Conservation (phyloP, 2,113 vertebrate genomes). For the Nettapus auritus region DNA sequence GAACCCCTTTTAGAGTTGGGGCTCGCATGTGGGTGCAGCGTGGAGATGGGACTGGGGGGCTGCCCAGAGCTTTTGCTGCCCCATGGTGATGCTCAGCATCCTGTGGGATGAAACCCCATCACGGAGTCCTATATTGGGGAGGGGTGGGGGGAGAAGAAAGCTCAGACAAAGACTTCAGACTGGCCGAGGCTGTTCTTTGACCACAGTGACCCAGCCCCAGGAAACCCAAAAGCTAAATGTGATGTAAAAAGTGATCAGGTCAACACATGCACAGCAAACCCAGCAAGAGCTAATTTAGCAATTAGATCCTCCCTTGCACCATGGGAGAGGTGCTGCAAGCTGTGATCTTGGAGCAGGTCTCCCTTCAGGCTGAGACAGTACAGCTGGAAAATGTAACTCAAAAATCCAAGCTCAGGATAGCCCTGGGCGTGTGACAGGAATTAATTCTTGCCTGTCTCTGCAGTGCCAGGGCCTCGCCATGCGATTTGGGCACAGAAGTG, state of each 20-base stretch:
- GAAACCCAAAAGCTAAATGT: not conserved
- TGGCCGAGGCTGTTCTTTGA: too few relatives aligned
- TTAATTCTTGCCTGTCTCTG: not conserved
- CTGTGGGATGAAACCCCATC: accelerated
- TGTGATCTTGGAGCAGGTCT: not conserved
- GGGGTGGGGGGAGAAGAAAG: too few relatives aligned
- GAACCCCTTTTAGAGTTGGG: not conserved
- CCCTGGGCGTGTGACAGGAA: not conserved
- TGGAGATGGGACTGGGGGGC: not conserved
- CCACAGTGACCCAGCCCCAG: not conserved
- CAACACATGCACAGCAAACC: not conserved
- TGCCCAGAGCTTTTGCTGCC: not conserved
- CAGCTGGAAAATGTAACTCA: not conserved
- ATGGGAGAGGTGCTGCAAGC: not conserved
- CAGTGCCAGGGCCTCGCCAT: not conserved
- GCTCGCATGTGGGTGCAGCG: not conserved
- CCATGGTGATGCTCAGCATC: accelerated
- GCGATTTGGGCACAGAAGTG: not conserved
- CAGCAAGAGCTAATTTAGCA: not conserved
- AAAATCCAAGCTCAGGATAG: not conserved
- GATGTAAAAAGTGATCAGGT: not conserved
- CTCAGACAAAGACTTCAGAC: not conserved
- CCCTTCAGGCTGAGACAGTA: not conserved
- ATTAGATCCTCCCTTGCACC: not conserved
- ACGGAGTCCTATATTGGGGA: too few relatives aligned